These are phyloP conservation scores for Piscicola geometra DNA, from an alignment of 2,888 invertebrate species.

Conservation along the genomic window DNA sequence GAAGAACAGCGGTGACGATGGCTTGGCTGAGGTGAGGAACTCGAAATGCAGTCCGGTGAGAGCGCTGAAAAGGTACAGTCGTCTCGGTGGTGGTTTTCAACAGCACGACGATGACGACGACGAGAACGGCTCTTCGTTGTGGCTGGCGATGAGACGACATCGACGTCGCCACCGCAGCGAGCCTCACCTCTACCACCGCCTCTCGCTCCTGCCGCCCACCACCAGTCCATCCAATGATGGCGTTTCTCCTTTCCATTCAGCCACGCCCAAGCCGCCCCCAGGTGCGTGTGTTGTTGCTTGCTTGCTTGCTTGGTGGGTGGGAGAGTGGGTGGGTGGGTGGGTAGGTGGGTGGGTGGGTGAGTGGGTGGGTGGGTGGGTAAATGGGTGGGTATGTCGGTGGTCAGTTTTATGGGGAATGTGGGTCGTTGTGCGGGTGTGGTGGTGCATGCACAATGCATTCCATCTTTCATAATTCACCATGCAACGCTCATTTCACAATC, in stretches of 20 bases:
- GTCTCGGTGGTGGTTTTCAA: too few species aligned
- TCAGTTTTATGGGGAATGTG: too few species aligned
- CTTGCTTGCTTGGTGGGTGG: too few species aligned
- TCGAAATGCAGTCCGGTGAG: too few species aligned
- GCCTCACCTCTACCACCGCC: not conserved
- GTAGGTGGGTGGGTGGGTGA: not conserved
- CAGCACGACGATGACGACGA: too few species aligned
- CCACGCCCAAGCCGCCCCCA: not conserved
- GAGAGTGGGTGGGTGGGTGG: too few species aligned
- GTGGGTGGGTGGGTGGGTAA: not conserved
- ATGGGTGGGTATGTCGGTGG: too few species aligned
- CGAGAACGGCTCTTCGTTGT: not conserved
- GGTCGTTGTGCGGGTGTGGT: too few species aligned
- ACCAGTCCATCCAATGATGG: slow-evolving; percentile 7
- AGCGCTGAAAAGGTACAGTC: too few species aligned
- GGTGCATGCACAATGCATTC: too few species aligned
- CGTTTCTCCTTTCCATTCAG: not conserved
- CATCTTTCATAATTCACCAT: not conserved
- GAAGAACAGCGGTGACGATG: too few species aligned
- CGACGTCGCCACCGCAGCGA: not conserved
- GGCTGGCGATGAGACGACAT: not conserved
- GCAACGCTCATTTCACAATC: not conserved
- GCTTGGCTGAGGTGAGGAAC: not conserved
- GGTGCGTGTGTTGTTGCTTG: not conserved
- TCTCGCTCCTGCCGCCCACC: not conserved